A percentile compares a stretch with the other conserved stretches of the same genome.
These are phyloP conservation scores for Antigone vipio DNA, from an alignment of 2,113 vertebrate genomes.

Conservation along the genomic window DNA sequence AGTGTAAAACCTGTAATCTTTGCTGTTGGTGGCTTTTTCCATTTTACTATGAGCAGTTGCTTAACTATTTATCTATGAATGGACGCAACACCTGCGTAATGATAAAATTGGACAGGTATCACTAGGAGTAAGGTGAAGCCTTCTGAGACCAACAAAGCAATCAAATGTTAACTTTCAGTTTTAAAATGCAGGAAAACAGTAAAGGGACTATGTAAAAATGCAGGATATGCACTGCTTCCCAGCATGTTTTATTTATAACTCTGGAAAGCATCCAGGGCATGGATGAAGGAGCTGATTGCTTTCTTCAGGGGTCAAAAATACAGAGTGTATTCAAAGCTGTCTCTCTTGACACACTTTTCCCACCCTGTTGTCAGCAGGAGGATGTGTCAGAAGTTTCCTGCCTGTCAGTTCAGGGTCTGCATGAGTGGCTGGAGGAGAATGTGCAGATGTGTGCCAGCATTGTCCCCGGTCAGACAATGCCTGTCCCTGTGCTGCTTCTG, in stretches of 20 bases:
- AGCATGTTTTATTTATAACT: not conserved
- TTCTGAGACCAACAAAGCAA: not conserved
- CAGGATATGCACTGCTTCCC: not conserved
- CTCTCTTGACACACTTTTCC: not conserved
- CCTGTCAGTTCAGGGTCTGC: not conserved
- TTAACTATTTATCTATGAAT: not conserved
- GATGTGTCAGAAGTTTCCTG: constrained; percentile 1
- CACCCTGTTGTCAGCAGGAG: accelerated
- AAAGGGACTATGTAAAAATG: not conserved
- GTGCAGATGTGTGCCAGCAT: not conserved
- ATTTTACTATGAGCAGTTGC: not conserved
- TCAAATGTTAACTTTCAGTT: not conserved
- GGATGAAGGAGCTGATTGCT: not conserved
- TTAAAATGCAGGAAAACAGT: not conserved
- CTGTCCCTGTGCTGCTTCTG: not conserved
- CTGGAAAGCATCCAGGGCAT: not conserved
- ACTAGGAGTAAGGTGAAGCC: not conserved
- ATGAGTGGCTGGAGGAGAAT: not conserved
- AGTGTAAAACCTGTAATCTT: not conserved
- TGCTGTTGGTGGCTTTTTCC: not conserved
- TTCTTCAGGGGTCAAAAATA: not conserved
- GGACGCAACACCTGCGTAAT: not conserved
- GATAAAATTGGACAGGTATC: not conserved
- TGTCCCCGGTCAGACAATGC: not conserved
- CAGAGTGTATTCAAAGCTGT: not conserved